A percentile compares a stretch with the other conserved stretches of the same genome.
phyloP scores from a whole-genome alignment of 37 sponge, comb jelly and placozoan species.

The Tethya wilhelma region DNA sequence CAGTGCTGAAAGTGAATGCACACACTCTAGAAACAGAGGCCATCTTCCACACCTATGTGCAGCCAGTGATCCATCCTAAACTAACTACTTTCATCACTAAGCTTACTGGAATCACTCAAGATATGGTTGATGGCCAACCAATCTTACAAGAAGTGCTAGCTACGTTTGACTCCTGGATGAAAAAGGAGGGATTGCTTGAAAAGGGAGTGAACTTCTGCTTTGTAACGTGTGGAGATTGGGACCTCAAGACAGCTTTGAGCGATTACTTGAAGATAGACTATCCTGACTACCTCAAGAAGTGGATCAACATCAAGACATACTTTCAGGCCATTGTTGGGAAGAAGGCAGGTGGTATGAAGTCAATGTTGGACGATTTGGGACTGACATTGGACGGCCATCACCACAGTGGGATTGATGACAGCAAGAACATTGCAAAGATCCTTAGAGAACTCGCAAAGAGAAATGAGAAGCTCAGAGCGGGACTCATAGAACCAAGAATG shows the following conservation, averaged over 20 bases:
- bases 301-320: conserved; percentile 79
- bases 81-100: conserved; percentile 76
- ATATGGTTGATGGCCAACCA: conserved; percentile 73
- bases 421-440: conserved; percentile 81
- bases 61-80: conserved; percentile 64
- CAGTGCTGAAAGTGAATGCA: conserved; percentile 82
- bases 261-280: conserved; percentile 23
- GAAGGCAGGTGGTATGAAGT: conserved; percentile 56
- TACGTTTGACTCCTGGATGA: conserved; percentile 65
- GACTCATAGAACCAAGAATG: conserved; percentile 23
- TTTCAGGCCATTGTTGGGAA: conserved; percentile 47
- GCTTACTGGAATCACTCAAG: conserved; percentile 84
- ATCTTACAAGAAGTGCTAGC: conserved; percentile 42
- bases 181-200: conserved; percentile 46
- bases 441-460: conserved; percentile 27
- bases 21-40: conserved; percentile 66
- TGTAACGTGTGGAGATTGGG: conserved; percentile 92
- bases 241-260: conserved; percentile 75
- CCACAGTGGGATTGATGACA: conserved; percentile 90
- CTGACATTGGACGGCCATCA: conserved; percentile 69
- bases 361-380: conserved; percentile 58
- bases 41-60: conserved; percentile 84
- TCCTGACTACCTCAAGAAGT: conserved; percentile 62
- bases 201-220: conserved; percentile 57
- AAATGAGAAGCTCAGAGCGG: conserved; percentile 6